Evolutionary conservation across 1,140 invertebrate species (phyloP), one percentile per base, ranked within the genome.

Genomic region (Anagrus nilaparvatae): DNA sequence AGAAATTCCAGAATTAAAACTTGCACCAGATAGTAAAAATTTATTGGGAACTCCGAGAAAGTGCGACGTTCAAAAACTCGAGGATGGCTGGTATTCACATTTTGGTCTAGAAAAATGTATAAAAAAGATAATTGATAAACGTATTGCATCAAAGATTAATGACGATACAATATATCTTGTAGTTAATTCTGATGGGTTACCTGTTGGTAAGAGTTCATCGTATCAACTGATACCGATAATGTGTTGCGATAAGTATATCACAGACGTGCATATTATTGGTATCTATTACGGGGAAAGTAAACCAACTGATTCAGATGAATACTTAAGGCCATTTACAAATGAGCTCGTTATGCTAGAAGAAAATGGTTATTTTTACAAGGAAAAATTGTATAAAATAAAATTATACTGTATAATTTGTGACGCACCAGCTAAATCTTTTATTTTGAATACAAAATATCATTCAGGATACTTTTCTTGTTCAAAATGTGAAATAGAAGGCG

Each of bases 161-260:
- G 13, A 10, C 13, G 35, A 23, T 35, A 27, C 6, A 29, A 33
- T 49, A 17, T 14, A 44, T 14, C 25, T 46, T 14, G 10, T 28
- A 12, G 29, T 37, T 33, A 40, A 46, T 40, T 46, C 47, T 18
- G 51, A 53, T 37, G 51, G 51, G 5, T 10, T 48, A 24, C 46
- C 51, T 13, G 28, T 52, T 24, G 40, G 37, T 25, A 48, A 43
- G n/a, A 41, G 30, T 8, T 27, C 35, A n/a, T 16, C 10, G 5
- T 10, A 43, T 40, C 10, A 38, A n/a, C 29, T 52, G 30, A 56
- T 51, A 51, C 50, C 53, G 10, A 56, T 55, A 30, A 46, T 56
- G 46, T 46, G 46, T 13, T 21, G 31, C 21, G 23, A 48, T 27
- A 29, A 48, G 27, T 14, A 19, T 29, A 16, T 40, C 24, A 33